phyloP scores from a whole-genome alignment of 2,888 invertebrate genomes.

The Gisinianus flammeolus region DNA sequence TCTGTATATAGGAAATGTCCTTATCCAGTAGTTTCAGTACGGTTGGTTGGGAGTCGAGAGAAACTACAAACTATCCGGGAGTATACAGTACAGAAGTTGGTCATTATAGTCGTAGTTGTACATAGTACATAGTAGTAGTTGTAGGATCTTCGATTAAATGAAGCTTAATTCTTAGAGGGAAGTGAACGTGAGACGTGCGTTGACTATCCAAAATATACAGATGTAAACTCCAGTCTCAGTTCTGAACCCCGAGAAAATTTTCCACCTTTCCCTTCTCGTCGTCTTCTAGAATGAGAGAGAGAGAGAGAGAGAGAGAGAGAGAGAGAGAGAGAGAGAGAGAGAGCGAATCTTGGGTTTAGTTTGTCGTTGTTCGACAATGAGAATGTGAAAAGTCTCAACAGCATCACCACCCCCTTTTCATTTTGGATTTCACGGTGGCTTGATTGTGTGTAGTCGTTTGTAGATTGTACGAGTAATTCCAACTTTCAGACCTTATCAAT shows the following conservation, averaged over 20 bases:
- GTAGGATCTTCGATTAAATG: neutral
- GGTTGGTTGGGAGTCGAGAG: neutral
- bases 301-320: no score
- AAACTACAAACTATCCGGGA: neutral
- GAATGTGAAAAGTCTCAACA: no score
- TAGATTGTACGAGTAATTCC: no score
- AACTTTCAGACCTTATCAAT: neutral
- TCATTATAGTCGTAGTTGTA: neutral
- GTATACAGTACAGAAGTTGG: neutral
- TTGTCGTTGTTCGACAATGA: no score
- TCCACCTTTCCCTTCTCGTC: no score
- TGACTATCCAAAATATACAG: neutral
- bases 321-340: no score
- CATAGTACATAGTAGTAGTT: neutral
- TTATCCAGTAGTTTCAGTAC: neutral
- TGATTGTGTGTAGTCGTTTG: no score
- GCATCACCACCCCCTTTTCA: no score
- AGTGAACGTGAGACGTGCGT: neutral
- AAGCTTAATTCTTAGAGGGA: neutral
- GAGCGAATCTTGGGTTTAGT: no score
- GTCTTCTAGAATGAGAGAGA: no score
- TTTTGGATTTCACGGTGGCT: no score
- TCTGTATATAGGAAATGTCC: neutral
- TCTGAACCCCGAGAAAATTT: no score
- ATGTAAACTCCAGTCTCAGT: neutral